These are phyloP conservation scores for Tipula helvola DNA, from an alignment of 2,888 invertebrate species.

Conservation along the genomic window DNA sequence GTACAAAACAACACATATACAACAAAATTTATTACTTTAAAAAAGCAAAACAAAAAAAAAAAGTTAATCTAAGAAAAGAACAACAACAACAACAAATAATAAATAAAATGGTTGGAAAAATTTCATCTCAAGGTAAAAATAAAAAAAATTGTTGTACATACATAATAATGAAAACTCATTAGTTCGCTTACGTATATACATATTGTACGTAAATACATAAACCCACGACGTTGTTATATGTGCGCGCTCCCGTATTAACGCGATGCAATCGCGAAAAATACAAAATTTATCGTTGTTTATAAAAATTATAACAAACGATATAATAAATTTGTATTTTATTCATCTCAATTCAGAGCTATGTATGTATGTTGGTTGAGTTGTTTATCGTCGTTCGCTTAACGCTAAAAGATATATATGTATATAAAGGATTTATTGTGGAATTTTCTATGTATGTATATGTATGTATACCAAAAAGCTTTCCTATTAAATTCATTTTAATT, in stretches of 20 bases:
- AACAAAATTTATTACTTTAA: not conserved
- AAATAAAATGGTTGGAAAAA: not conserved
- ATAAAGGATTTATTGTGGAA: no score
- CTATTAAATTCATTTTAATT: not conserved
- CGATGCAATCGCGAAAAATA: not conserved
- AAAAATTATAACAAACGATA: not conserved
- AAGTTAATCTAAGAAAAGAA: not conserved
- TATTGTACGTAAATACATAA: not conserved
- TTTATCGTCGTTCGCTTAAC: not conserved
- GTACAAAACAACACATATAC: not conserved
- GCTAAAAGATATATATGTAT: not conserved
- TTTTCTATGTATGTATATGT: no score
- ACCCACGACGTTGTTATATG: not conserved
- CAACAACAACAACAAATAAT: not conserved
- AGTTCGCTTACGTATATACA: not conserved
- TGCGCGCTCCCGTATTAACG: not conserved
- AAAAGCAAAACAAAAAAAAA: not conserved
- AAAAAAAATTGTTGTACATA: not conserved
- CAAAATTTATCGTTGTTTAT: not conserved
- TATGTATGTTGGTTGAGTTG: not conserved
- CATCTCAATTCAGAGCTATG: not conserved
- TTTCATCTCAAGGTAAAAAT: not conserved
- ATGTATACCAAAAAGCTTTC: not conserved
- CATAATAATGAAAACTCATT: not conserved
- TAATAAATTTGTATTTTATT: not conserved